Base-by-base conservation (phyloP, 2,797 vertebrate species). In the Austrolebias charrua region DNA sequence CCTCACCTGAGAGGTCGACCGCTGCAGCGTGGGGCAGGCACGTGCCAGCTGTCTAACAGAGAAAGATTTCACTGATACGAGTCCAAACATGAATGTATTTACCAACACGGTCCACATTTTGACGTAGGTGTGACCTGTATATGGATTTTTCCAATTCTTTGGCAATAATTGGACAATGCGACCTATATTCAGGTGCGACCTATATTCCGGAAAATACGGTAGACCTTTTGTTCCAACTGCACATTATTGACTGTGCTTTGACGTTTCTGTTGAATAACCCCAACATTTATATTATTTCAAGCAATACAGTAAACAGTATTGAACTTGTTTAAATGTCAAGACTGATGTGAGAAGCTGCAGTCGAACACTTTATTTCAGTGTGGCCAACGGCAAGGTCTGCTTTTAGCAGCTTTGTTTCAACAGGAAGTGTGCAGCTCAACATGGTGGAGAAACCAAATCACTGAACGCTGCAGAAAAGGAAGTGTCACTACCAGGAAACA, bases 1-100 rank as follows among this genome's bases (percentile, higher is more conserved):
- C 86, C 18, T 76, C 88, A 38, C 78, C 85, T 3, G 81, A 90
- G 48, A 81, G 76, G 53, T 44, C 61, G 0, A 52, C 67, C 19
- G 15, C 50, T 0, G 45, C 49, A 4, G 81, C 83, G 2, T 85
- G 86, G 83, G 53, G 46, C 46, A 79, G 76, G 69, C 73, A 68
- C 58, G 47, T 55, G 7, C 45, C 66, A 38, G 40, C 49, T 4
- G 10, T 63, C 46, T 63, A 53, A 2, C 60, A 59, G 7, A 81
- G 62, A 86, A 75, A 51, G 10, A n/a, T 38, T 10, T 73, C 31
- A n/a, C 5, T 2, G 7, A 20, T 28, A 53, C 2, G 4, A 60
- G 20, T 29, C 18, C 11, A 55, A 49, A 69, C 16, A 50, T 12
- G 2, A 52, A 58, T 8, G 63, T 1, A 11, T 29, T 7, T 0